These are phyloP conservation scores for Scaeva pyrastri DNA, from an alignment of 2,888 invertebrate species.

Conservation along the genomic window DNA sequence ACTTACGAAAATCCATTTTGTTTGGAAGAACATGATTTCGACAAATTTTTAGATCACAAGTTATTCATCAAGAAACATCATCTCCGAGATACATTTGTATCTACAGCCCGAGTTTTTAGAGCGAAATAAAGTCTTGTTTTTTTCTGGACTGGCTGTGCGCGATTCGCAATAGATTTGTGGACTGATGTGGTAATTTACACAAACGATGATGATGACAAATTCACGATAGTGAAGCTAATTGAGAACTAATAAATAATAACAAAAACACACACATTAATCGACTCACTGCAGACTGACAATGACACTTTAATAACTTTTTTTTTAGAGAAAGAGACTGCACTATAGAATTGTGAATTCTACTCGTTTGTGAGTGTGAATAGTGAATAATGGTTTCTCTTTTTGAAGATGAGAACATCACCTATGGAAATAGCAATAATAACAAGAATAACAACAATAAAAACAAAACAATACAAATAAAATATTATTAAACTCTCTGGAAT, in stretches of 20 bases:
- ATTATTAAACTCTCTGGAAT: not conserved
- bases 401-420: not conserved
- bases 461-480: too few relatives aligned
- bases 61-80: constrained; percentile 1
- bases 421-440: not conserved
- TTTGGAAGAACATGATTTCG: constrained; percentile 80
- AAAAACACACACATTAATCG: constrained; percentile 15
- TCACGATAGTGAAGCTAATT: constrained; percentile 3
- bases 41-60: constrained; percentile 1
- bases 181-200: constrained; percentile 44
- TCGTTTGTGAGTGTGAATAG: not conserved
- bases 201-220: not conserved
- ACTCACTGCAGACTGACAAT: not conserved
- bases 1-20: constrained; percentile 83
- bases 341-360: not conserved
- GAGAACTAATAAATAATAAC: constrained; percentile 43
- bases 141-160: not conserved
- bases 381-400: not conserved
- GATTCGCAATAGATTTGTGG: constrained; percentile 41
- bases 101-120: not conserved
- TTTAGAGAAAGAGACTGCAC: constrained; percentile 23
- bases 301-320: not conserved
- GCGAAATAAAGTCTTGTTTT: not conserved
- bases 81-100: constrained; percentile 18
- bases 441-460: not conserved